phyloP scores from a whole-genome alignment of 1,140 invertebrate species.

The Plodia interpunctella region DNA sequence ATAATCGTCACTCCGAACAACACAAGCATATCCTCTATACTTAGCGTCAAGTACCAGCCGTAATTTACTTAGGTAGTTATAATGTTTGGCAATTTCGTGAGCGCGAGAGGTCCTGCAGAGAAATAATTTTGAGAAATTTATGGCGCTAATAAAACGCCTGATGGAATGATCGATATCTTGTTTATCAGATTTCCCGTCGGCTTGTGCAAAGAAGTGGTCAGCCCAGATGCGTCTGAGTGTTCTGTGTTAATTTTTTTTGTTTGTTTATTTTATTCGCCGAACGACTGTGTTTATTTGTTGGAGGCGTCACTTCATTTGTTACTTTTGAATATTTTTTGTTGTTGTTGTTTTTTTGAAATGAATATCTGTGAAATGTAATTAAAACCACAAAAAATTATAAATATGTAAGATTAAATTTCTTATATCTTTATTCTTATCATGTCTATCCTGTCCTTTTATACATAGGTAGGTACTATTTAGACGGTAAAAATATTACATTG shows the following conservation, averaged over 20 bases:
- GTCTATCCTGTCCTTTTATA: no score
- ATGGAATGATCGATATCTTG: constrained; percentile 49
- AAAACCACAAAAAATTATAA: no score
- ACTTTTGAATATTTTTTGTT: constrained; percentile 9
- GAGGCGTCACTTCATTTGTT: not conserved
- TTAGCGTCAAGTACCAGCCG: constrained; percentile 28
- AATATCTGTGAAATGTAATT: no score
- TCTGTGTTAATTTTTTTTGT: not conserved
- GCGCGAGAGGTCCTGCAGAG: constrained; percentile 30
- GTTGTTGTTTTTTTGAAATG: no score
- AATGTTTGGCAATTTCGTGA: constrained; percentile 35
- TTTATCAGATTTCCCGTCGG: constrained; percentile 20
- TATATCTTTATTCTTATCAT: no score
- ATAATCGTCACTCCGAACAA: constrained; percentile 5
- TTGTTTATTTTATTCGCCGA: constrained; percentile 5
- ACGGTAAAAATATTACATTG: no score
- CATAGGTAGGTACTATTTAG: no score
- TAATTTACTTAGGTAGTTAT: constrained; percentile 44
- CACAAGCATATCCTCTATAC: constrained; percentile 25
- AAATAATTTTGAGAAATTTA: constrained; percentile 51
- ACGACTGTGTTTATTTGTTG: not conserved
- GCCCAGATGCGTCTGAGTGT: not conserved
- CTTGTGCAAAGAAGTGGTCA: not conserved
- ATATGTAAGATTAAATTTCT: no score
- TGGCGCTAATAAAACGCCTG: constrained; percentile 40